A percentile compares a stretch with the other conserved stretches of the same genome.
Conservation (phyloP, 2,113 vertebrate genomes). For the Sebastes schlegelii region DNA sequence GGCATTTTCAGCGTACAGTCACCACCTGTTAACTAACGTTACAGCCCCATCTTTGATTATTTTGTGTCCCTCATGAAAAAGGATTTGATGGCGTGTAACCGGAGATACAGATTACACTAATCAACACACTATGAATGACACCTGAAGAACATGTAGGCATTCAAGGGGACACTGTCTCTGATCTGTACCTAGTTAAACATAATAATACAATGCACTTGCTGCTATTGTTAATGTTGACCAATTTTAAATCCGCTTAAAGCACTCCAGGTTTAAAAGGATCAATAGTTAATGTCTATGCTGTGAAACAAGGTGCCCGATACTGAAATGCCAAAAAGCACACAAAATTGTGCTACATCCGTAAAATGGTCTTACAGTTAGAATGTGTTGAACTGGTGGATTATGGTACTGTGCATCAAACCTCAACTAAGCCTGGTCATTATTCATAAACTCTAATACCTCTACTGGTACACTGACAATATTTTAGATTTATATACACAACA, state of each 20-base stretch:
- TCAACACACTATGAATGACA: no score
- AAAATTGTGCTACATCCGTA: not conserved
- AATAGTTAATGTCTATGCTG: not conserved
- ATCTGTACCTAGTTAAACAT: not conserved
- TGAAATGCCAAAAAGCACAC: not conserved
- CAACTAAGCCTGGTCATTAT: not conserved
- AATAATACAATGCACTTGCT: no score
- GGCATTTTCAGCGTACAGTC: not conserved
- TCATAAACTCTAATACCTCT: conserved; percentile 24
- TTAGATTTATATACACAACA: not conserved
- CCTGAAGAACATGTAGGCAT: not conserved
- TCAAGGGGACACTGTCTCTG: not conserved
- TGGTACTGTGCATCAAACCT: conserved; percentile 2
- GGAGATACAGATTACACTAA: not conserved
- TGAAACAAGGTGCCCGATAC: not conserved
- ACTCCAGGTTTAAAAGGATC: conserved; percentile 1
- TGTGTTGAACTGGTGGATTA: conserved; percentile 2
- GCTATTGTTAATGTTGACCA: not conserved
- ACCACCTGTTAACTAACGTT: not conserved
- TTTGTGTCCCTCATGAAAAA: not conserved
- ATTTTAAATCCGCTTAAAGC: not conserved
- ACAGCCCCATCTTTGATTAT: not conserved
- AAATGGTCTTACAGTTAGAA: not conserved
- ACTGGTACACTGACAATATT: conserved; percentile 1
- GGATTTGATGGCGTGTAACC: not conserved